Conservation (phyloP, 2,113 vertebrate genomes). For the Heloderma charlesbogerti region DNA sequence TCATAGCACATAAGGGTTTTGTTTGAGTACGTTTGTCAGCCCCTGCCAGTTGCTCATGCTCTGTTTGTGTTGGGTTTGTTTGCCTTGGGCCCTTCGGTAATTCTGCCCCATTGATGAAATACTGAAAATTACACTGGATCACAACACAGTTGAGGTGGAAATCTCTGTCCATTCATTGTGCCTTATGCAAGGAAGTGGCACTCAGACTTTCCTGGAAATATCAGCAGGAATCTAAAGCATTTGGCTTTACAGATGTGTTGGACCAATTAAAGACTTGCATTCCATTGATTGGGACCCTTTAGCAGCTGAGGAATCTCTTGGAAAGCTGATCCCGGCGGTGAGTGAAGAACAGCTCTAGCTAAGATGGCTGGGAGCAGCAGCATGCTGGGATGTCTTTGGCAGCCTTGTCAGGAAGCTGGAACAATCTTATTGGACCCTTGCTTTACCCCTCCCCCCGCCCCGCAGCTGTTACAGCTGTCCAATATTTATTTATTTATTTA, state of each 20-base stretch:
- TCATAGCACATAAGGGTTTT: not conserved
- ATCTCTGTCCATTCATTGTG: constrained; percentile 10
- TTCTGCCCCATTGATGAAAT: not conserved
- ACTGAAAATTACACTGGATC: not conserved
- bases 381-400: not conserved
- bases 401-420: not conserved
- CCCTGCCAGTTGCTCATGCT: not conserved
- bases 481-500: too few species aligned
- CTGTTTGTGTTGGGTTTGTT: not conserved
- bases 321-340: constrained; percentile 18
- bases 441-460: too few species aligned
- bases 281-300: constrained; percentile 7
- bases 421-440: not conserved
- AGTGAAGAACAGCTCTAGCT: not conserved
- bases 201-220: constrained; percentile 46
- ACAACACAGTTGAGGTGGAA: not conserved
- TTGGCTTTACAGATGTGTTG: constrained; percentile 18
- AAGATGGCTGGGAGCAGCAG: not conserved
- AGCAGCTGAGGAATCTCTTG: constrained; percentile 40
- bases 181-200: constrained; percentile 47
- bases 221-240: constrained; percentile 44
- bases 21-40: not conserved
- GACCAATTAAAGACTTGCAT: constrained; percentile 12
- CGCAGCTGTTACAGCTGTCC: not conserved
- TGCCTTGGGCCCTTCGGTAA: not conserved